These are phyloP conservation scores for Notospermus geniculatus DNA, from an alignment of 1,140 invertebrate species.

Conservation along the genomic window DNA sequence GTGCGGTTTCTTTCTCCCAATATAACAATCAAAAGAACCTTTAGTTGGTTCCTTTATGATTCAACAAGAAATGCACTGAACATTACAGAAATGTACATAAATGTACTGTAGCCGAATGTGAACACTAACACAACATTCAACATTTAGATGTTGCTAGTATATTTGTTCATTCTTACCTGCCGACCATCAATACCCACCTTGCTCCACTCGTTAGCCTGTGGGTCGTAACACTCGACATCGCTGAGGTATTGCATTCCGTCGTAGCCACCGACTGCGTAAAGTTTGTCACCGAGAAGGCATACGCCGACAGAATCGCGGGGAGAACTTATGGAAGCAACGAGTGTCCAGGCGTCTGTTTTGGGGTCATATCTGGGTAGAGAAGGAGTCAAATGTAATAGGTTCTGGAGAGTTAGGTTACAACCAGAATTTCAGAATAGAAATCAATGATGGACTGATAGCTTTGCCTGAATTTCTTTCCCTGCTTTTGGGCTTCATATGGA, in stretches of 20 bases:
- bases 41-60: not conserved
- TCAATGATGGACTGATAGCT: too few species aligned
- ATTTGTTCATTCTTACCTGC: not conserved
- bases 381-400: too few species aligned
- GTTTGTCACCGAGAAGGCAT: conserved; percentile 50
- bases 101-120: not conserved
- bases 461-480: too few species aligned
- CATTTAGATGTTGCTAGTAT: not conserved
- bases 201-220: conserved; percentile 53
- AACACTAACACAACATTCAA: not conserved
- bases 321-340: conserved; percentile 50
- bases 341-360: conserved; percentile 56
- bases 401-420: not conserved
- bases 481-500: too few species aligned
- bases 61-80: not conserved
- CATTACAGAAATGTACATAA: not conserved
- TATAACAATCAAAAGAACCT: not conserved
- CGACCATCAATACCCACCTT: conserved; percentile 36
- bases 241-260: conserved; percentile 54
- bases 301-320: conserved; percentile 54
- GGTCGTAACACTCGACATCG: conserved; percentile 55
- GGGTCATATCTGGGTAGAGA: conserved; percentile 49
- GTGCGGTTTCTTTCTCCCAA: too few species aligned
- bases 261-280: conserved; percentile 55
- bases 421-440: conserved; percentile 25